These are phyloP conservation scores for Tyrophagus putrescentiae DNA, from an alignment of 1,140 invertebrate genomes.

Conservation along the genomic window DNA sequence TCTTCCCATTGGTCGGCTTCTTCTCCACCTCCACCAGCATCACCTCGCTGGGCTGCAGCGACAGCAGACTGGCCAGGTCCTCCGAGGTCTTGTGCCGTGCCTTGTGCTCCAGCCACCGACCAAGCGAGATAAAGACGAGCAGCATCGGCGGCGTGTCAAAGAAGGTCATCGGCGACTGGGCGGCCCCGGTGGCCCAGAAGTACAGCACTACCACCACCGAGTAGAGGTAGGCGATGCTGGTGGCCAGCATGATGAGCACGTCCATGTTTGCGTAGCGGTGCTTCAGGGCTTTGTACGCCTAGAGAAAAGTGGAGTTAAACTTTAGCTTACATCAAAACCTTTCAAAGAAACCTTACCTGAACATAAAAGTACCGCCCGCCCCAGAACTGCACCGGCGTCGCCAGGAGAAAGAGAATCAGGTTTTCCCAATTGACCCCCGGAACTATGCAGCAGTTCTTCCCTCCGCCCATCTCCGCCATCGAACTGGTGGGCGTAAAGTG, in stretches of 20 bases:
- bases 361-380: conserved; percentile 93
- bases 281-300: conserved; percentile 64
- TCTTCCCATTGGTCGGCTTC: background rate
- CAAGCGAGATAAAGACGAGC: conserved; percentile 88
- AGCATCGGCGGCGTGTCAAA: conserved; percentile 99
- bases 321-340: conserved; percentile 1
- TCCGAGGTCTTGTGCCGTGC: conserved; percentile 96
- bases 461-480: conserved; percentile 35
- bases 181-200: conserved; percentile 57
- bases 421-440: conserved; percentile 90
- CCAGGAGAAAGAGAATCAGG: conserved; percentile 76
- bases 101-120: conserved; percentile 91
- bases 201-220: conserved; percentile 65
- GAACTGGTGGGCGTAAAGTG: conserved; percentile 47
- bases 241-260: conserved; percentile 90
- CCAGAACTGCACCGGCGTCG: conserved; percentile 91
- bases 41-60: conserved; percentile 86
- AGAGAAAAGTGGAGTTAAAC: background rate
- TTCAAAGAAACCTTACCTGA: conserved; percentile 37
- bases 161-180: conserved; percentile 78
- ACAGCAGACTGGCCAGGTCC: conserved; percentile 82
- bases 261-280: conserved; percentile 96
- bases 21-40: conserved; percentile 61
- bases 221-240: conserved; percentile 90
- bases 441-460: conserved; percentile 48